Conservation (phyloP, 2,888 invertebrate genomes). For the Gortyna flavago region DNA sequence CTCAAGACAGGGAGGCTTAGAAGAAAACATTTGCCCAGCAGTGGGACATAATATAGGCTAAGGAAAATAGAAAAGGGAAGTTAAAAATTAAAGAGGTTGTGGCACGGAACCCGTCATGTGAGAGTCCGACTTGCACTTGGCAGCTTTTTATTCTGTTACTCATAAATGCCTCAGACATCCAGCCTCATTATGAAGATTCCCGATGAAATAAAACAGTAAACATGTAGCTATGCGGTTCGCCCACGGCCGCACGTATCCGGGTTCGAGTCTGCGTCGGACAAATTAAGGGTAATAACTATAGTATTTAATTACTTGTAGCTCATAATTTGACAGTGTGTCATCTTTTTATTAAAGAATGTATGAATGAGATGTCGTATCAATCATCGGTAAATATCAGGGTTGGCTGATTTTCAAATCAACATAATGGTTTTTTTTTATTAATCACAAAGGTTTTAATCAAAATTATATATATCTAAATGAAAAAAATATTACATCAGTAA, state of each 20-base stretch:
- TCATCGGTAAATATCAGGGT: not conserved
- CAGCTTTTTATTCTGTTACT: not conserved
- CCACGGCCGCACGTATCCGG: conserved; percentile 43
- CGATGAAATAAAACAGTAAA: not conserved
- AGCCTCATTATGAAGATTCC: not conserved
- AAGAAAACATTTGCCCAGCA: no score
- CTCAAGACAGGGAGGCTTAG: no score
- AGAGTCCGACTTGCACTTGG: no score
- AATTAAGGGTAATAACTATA: not conserved
- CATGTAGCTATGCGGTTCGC: conserved; percentile 38
- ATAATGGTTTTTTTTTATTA: not conserved
- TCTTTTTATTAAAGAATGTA: conserved; percentile 34
- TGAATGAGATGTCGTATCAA: not conserved
- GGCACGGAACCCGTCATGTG: no score
- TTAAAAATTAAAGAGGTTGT: no score
- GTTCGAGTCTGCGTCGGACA: conserved; percentile 23
- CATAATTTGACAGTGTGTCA: not conserved
- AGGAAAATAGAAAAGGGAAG: no score
- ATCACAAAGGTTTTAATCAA: no score
- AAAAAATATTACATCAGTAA: no score
- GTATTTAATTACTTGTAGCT: conserved; percentile 12
- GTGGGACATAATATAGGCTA: no score
- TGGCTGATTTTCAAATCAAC: not conserved
- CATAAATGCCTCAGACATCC: not conserved
- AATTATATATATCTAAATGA: no score